Evolutionary conservation across 2,888 invertebrate species (phyloP).

Genomic region (Alentia gelatinosa): DNA sequence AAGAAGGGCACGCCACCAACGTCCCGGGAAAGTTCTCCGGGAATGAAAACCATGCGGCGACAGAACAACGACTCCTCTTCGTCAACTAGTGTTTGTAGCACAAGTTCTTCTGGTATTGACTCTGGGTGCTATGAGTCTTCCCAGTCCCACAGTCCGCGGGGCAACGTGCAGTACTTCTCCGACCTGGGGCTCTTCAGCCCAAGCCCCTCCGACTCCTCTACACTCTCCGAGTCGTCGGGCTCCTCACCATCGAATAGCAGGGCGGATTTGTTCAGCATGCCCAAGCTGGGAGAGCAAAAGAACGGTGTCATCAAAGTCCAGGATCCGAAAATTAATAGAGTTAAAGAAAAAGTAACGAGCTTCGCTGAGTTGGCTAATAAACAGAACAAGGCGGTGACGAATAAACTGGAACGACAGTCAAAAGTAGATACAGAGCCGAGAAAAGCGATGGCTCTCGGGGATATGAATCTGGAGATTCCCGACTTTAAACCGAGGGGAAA

Average conservation of each 20-base stretch:
- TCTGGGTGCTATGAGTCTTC: slow-evolving; percentile 60
- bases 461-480: not conserved
- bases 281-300: not conserved
- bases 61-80: slow-evolving; percentile 54
- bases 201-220: not conserved
- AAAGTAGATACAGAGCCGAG: not conserved
- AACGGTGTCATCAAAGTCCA: slow-evolving; percentile 28
- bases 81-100: slow-evolving; percentile 62
- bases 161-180: slow-evolving; percentile 15
- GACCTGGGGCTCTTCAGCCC: slow-evolving; percentile 46
- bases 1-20: not conserved
- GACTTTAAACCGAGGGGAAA: not conserved
- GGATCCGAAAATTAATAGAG: not conserved
- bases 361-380: slow-evolving; percentile 29
- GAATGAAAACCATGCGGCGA: not conserved
- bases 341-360: slow-evolving; percentile 6
- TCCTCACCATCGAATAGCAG: not conserved
- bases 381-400: not conserved
- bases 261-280: slow-evolving; percentile 7
- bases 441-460: not conserved
- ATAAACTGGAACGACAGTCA: not conserved
- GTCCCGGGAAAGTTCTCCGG: slow-evolving; percentile 57
- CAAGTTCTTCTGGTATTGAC: slow-evolving; percentile 67
- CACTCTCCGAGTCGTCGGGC: slow-evolving; percentile 32
- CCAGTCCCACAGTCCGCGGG: slow-evolving; percentile 44